A percentile compares a stretch with the other conserved stretches of the same genome.
Evolutionary conservation across 1,140 invertebrate genomes (phyloP).

Genomic region (Hydropsyche tenuis): DNA sequence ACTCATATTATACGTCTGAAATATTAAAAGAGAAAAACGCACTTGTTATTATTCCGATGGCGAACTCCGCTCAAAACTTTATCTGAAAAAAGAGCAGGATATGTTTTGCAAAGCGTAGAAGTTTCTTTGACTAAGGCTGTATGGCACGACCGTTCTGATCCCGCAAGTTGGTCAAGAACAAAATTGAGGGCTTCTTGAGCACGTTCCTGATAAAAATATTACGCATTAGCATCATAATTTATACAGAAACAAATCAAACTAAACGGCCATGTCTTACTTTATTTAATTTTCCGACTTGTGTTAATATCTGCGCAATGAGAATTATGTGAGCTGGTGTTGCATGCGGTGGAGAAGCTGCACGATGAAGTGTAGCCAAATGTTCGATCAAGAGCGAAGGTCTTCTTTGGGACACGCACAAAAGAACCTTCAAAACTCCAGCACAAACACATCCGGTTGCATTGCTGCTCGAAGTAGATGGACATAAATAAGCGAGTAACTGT

Average conservation of each 20-base stretch:
- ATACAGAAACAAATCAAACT: too few species aligned
- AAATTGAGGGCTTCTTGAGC: constrained; percentile 82
- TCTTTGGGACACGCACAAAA: constrained; percentile 75
- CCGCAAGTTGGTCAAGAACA: constrained; percentile 74
- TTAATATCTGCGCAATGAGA: constrained; percentile 70
- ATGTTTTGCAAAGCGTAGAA: constrained; percentile 75
- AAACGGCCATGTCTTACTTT: too few species aligned
- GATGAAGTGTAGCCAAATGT: constrained; percentile 71
- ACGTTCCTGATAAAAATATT: constrained; percentile 63
- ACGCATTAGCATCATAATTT: neutral
- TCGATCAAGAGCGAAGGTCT: constrained; percentile 71
- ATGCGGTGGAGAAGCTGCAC: constrained; percentile 70
- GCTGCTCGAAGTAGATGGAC: constrained; percentile 54
- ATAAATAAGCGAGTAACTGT: constrained; percentile 75
- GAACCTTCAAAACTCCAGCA: constrained; percentile 68
- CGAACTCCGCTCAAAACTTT: constrained; percentile 76
- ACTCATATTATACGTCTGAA: neutral
- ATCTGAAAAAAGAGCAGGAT: constrained; percentile 78
- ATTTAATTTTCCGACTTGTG: constrained; percentile 68
- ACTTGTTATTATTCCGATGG: constrained; percentile 61
- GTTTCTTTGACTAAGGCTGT: constrained; percentile 77
- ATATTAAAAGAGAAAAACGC: constrained; percentile 5
- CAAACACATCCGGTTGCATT: constrained; percentile 59
- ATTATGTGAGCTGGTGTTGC: constrained; percentile 67
- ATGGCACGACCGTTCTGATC: constrained; percentile 73